Base-by-base conservation (phyloP, 2,113 vertebrate species). In the Forbesichthys papilliferus region DNA sequence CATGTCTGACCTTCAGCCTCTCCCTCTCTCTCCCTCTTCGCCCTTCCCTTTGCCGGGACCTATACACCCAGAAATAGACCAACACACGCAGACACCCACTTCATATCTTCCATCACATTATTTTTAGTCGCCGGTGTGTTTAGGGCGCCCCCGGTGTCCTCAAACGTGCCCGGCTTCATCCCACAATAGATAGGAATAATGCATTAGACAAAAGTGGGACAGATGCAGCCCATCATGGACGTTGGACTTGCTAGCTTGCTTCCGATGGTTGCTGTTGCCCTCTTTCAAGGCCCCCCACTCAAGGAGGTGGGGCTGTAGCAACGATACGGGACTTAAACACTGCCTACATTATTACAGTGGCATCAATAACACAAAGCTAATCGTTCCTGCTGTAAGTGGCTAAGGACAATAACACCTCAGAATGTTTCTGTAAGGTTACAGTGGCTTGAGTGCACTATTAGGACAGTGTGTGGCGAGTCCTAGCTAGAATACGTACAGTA, bases 1-100 rank as follows among this genome's bases (percentile, higher is more conserved):
- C 74, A 80, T 68, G 77, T 82, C 82, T 88, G 86, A 88, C 88
- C 88, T 88, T 86, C 86, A 90, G 78, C 71, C 88, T 87, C 88
- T 88, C 77, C 69, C 75, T 42, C 36, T 42, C 36, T 7, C 36
- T 63, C 71, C 66, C 56, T 53, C 77, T 77, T 81, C 78, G 66
- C 56, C 76, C 77, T 75, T 65, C 48, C 80, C 73, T 83, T 68
- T 81, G 5, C 7, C 36, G 5, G 36, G 36, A 42, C 36, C 36
- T 79, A 84, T 79, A 84, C 78, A 76, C 76, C 56, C 70, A 77
- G 78, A 80, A 61, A 75, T 64, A 79, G 79, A 71, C 51, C n/a
- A 36, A 42, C 57, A 47, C 14, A 42, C 27, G 12, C 20, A 34
- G 5, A 42, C 71, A 59, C 57, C 73, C 72, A 71, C 76, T 79